phyloP scores from a whole-genome alignment of 1,140 invertebrate species.

The Drosophila nigromelanica region DNA sequence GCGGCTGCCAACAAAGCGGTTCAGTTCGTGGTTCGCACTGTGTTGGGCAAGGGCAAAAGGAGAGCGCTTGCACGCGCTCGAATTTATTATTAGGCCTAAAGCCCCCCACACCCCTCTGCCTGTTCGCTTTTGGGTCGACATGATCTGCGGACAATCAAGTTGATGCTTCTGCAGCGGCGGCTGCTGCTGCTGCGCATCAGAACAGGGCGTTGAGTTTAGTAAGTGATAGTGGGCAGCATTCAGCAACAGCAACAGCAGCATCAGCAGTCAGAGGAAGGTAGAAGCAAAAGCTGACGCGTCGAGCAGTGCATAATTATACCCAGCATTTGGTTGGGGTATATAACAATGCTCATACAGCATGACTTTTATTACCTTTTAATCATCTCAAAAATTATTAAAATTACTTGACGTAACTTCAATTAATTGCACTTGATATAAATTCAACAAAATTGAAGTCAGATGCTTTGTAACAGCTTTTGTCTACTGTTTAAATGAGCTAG shows the following conservation, averaged over 20 bases:
- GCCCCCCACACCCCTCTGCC: not conserved
- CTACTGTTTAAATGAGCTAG: not conserved
- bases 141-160: conserved; percentile 48
- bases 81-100: conserved; percentile 75
- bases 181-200: conserved; percentile 40
- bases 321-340: conserved; percentile 8
- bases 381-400: no score
- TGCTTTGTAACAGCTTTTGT: not conserved
- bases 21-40: conserved; percentile 6
- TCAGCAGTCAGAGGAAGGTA: conserved; percentile 12
- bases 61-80: conserved; percentile 71
- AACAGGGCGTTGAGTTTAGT: conserved; percentile 76
- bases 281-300: conserved; percentile 36
- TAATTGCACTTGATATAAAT: no score
- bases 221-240: conserved; percentile 73
- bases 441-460: no score
- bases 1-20: conserved; percentile 72
- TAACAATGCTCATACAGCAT: not conserved
- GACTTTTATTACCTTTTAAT: not conserved
- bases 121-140: no score
- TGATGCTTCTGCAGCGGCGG: conserved; percentile 30
- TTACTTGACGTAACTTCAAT: not conserved
- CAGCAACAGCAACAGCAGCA: conserved; percentile 20
- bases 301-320: conserved; percentile 61
- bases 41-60: conserved; percentile 25